Conservation (phyloP, 2,888 invertebrate species). For the Didymodactylos carnosus region DNA sequence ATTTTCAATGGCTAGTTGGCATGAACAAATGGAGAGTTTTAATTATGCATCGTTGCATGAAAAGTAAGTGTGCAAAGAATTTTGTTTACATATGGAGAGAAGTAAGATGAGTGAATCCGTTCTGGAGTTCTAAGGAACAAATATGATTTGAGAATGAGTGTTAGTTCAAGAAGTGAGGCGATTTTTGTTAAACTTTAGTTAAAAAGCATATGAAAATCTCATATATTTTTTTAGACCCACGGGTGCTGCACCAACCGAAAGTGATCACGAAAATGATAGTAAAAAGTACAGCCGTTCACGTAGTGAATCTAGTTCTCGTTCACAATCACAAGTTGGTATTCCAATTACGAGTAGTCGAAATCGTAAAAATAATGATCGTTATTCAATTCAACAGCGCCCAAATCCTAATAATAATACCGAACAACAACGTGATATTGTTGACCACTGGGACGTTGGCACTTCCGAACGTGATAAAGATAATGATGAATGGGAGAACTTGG, state of each 20-base stretch:
- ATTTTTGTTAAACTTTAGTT: background rate
- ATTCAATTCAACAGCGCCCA: background rate
- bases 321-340: background rate
- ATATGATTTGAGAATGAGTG: no score
- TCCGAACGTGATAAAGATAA: background rate
- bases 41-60: background rate
- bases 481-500: background rate
- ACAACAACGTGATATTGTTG: no score
- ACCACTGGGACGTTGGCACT: no score
- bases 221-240: background rate
- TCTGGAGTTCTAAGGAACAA: no score
- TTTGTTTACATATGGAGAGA: no score
- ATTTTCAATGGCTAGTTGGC: background rate
- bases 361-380: background rate
- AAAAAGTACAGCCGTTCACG: background rate
- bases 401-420: background rate
- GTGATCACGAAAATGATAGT: background rate
- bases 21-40: background rate
- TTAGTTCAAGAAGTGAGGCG: no score
- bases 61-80: background rate
- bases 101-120: no score
- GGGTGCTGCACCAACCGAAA: background rate
- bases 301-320: background rate
- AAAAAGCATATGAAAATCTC: no score
- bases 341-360: background rate